Conservation (phyloP, 2,888 invertebrate genomes). For the Drosophila paranaensis region DNA sequence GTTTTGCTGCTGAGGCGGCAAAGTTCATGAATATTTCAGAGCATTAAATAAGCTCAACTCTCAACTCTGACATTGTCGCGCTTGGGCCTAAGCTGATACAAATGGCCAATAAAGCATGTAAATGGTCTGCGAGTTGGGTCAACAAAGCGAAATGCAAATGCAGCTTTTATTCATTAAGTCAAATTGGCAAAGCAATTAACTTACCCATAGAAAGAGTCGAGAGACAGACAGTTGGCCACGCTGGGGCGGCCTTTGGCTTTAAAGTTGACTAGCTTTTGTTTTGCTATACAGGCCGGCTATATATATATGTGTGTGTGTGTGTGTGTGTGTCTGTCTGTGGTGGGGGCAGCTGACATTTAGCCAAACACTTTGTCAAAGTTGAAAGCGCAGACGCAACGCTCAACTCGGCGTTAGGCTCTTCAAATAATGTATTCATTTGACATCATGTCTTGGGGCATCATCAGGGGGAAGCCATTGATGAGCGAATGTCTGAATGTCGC, state of each 20-base stretch:
- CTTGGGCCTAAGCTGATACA: conserved; percentile 40
- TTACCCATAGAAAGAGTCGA: conserved; percentile 26
- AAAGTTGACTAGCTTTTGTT: conserved; percentile 35
- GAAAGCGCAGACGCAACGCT: conserved; percentile 55
- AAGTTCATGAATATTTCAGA: conserved; percentile 63
- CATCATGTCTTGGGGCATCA: conserved; percentile 28
- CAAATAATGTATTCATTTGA: conserved; percentile 46
- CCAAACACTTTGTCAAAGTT: conserved; percentile 68
- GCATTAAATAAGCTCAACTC: conserved; percentile 62
- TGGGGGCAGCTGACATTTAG: conserved; percentile 53
- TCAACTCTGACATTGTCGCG: conserved; percentile 59
- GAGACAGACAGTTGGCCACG: conserved; percentile 6
- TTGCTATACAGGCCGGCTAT: background rate
- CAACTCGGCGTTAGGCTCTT: conserved; percentile 37
- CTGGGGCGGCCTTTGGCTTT: conserved; percentile 61
- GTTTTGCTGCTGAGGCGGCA: conserved; percentile 19
- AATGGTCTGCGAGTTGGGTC: conserved; percentile 55
- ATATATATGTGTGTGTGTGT: background rate
- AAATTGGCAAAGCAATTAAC: conserved; percentile 70
- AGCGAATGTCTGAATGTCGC: conserved; percentile 53
- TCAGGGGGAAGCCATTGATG: conserved; percentile 29
- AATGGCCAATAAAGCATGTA: conserved; percentile 59
- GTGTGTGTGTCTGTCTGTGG: background rate
- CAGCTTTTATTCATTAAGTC: conserved; percentile 64
- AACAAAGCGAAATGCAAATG: conserved; percentile 62